These are phyloP conservation scores for Aleiodes sp. DNA, from an alignment of 1,140 invertebrate species.

Conservation along the genomic window DNA sequence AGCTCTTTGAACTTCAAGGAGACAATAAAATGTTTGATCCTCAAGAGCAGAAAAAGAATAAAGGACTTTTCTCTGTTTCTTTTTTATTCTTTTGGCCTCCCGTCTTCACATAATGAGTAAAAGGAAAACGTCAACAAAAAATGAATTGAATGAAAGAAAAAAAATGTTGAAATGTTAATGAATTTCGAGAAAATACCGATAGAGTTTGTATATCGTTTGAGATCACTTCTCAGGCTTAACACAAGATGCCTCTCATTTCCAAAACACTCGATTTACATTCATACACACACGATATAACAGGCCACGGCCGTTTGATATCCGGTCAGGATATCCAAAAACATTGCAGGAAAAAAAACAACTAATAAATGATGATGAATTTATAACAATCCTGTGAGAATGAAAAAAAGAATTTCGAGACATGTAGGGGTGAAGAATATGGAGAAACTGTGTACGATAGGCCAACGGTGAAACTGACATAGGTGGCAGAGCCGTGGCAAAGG, in stretches of 20 bases:
- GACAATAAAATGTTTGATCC: constrained; percentile 12
- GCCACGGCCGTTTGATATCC: not conserved
- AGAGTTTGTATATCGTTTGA: not conserved
- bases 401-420: too few species aligned
- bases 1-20: constrained; percentile 3
- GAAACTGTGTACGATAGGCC: constrained; percentile 21
- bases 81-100: too few species aligned
- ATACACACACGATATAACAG: not conserved
- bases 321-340: too few species aligned
- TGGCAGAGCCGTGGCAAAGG: constrained; percentile 19
- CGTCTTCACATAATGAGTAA: not conserved
- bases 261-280: not conserved
- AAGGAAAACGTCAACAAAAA: not conserved
- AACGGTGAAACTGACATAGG: constrained; percentile 14
- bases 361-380: too few species aligned
- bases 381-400: too few species aligned
- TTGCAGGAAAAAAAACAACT: too few species aligned
- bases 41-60: not conserved
- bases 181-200: not conserved
- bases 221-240: not conserved
- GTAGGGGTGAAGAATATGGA: not conserved
- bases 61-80: not conserved
- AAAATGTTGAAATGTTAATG: too few species aligned
- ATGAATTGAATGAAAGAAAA: too few species aligned
- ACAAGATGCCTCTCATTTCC: not conserved